Conservation (phyloP, 2,113 vertebrate species). For the Oryzias javanicus region DNA sequence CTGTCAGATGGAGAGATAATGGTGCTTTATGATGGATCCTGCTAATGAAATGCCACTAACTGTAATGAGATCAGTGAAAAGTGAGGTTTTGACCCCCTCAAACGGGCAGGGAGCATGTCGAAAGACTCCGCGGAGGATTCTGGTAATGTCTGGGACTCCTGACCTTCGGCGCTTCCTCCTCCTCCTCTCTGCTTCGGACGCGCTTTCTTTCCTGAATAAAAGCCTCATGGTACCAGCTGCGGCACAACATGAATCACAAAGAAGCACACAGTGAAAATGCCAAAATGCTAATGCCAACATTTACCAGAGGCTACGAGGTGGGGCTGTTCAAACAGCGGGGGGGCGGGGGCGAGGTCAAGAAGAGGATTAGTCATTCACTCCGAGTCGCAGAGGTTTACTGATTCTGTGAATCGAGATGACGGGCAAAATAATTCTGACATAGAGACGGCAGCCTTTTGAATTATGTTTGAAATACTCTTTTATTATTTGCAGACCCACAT, state of each 20-base stretch:
- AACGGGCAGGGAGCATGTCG: conserved; percentile 58
- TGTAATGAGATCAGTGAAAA: conserved; percentile 76
- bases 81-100: conserved; percentile 66
- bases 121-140: conserved; percentile 41
- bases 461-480: not conserved
- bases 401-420: conserved; percentile 25
- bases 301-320: conserved; percentile 70
- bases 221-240: conserved; percentile 8
- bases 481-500: too few relatives aligned
- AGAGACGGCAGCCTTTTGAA: conserved; percentile 1
- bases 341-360: conserved; percentile 63
- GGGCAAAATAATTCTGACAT: conserved; percentile 9
- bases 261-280: conserved; percentile 72
- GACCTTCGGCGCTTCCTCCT: conserved; percentile 5
- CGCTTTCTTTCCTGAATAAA: not conserved
- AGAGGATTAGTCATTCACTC: conserved; percentile 60
- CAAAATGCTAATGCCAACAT: conserved; percentile 84
- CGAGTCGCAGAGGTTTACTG: conserved; percentile 28
- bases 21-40: conserved; percentile 68
- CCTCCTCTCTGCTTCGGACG: conserved; percentile 1
- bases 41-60: conserved; percentile 76
- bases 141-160: conserved; percentile 36
- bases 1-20: conserved; percentile 71
- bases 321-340: conserved; percentile 70
- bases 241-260: conserved; percentile 27